These are phyloP conservation scores for Stramonita haemastoma DNA, from an alignment of 2,888 invertebrate species.

Conservation along the genomic window DNA sequence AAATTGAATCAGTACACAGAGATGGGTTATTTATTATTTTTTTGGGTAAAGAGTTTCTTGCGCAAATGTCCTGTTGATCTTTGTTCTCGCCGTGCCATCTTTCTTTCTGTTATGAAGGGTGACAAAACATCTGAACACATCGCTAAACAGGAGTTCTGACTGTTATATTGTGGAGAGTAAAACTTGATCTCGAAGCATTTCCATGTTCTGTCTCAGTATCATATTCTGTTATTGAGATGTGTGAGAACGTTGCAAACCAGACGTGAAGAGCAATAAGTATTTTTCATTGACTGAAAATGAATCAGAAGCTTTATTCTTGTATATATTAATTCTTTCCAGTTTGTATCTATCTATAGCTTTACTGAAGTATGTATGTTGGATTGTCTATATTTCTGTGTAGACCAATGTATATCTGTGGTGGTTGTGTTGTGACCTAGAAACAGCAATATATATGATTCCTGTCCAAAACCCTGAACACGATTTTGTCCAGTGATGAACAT, in stretches of 20 bases:
- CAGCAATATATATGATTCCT: slow-evolving; percentile 12
- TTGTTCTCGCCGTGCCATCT: slow-evolving; percentile 26
- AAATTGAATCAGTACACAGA: too few species aligned
- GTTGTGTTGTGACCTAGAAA: slow-evolving; percentile 37
- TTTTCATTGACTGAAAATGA: slow-evolving; percentile 7
- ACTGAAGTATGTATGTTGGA: not conserved
- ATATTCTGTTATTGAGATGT: slow-evolving; percentile 19
- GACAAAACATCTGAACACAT: slow-evolving; percentile 11
- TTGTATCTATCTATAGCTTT: slow-evolving; percentile 31
- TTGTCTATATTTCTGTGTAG: slow-evolving; percentile 13
- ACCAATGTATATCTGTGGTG: slow-evolving; percentile 22
- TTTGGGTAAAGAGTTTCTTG: too few species aligned
- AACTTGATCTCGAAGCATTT: slow-evolving; percentile 18
- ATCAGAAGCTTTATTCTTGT: slow-evolving; percentile 17
- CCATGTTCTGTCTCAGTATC: slow-evolving; percentile 24
- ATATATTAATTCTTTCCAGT: not conserved
- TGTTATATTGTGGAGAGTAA: slow-evolving; percentile 25
- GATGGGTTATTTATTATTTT: too few species aligned
- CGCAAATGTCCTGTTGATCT: not conserved
- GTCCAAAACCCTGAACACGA: slow-evolving; percentile 20
- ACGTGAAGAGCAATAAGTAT: slow-evolving; percentile 36
- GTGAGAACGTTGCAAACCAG: slow-evolving; percentile 31
- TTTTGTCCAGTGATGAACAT: slow-evolving; percentile 1
- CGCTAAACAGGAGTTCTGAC: not conserved
- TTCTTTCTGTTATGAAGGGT: slow-evolving; percentile 10